Evolutionary conservation across 2,888 invertebrate genomes (phyloP), one percentile per base, ranked within the genome.

Genomic region (Standfussiana lucernea): DNA sequence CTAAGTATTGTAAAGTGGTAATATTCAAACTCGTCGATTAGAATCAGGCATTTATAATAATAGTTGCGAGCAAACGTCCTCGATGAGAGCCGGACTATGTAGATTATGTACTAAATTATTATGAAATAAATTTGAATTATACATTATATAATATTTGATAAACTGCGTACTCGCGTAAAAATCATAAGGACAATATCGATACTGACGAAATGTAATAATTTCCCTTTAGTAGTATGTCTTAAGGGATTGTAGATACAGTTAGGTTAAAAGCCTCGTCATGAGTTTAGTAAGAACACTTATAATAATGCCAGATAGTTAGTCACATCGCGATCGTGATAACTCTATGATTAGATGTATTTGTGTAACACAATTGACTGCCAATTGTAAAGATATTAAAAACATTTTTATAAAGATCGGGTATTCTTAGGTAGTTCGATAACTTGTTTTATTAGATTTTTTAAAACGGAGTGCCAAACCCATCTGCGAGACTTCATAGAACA

Each of bases 121-220:
- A 91, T 91, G 91, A 90, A 92, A 91, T 93, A 93, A 92, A 92
- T 92, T 93, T 93, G 92, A 93, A 93, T 93, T 94, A 94, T 94
- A 95, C 93, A 94, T 95, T 94, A 89, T 86, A 87, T 95, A 95
- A 94, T 94, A 94, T 95, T 95, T 95, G 95, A 95, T 96, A 95
- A 94, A 94, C 95, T 94, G 93, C 95, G 96, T 96, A 95, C 95
- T 96, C 94, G 95, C 96, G 95, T 96, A 96, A 96, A 95, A 96
- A 95, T 95, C 93, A 94, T 96, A 95, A 94, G 95, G 96, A 96
- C 96, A 96, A 96, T 96, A 96, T 96, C 95, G 95, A 95, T 95
- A 94, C 93, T 95, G 95, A 96, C 93, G 94, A 95, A 95, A 93
- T 93, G 92, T 94, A 94, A 93, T 94, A 90, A 95, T 92, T 93